Evolutionary conservation across 2,888 invertebrate genomes (phyloP).

Genomic region (Deilephila elpenor): DNA sequence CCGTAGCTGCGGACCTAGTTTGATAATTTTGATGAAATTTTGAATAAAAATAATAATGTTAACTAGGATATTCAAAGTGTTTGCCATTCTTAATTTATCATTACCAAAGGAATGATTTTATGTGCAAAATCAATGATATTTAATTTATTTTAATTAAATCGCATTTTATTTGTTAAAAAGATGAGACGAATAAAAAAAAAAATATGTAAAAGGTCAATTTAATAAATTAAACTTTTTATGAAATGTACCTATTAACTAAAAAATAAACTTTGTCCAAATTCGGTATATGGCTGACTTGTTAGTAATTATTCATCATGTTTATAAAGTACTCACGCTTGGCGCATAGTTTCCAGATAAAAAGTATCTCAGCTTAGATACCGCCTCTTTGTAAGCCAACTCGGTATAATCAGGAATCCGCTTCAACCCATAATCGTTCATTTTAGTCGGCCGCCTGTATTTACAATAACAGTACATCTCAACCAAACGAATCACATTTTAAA

Average conservation of each 20-base stretch:
- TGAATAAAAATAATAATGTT: background rate
- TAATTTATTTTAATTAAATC: too few species aligned
- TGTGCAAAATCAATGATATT: too few species aligned
- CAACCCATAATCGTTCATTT: conserved; percentile 79
- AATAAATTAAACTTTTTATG: too few species aligned
- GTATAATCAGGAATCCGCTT: conserved; percentile 91
- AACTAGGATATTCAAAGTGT: too few species aligned
- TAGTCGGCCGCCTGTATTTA: conserved; percentile 71
- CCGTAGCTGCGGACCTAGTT: conserved; percentile 75
- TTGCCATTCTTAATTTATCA: too few species aligned
- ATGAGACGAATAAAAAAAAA: too few species aligned
- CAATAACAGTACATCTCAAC: conserved; percentile 21
- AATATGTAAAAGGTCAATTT: too few species aligned
- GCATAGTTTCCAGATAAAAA: conserved; percentile 91
- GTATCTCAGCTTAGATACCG: conserved; percentile 91
- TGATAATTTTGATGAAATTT: background rate
- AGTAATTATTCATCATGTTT: background rate
- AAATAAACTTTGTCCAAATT: background rate
- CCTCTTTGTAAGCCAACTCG: conserved; percentile 93
- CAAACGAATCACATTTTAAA: conserved; percentile 46
- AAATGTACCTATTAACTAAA: background rate
- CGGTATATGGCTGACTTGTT: background rate
- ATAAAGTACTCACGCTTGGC: conserved; percentile 77
- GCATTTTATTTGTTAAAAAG: too few species aligned
- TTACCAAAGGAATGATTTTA: too few species aligned